Conservation (phyloP, 2,888 invertebrate genomes). For the Spatulosminthurus flaviceps region DNA sequence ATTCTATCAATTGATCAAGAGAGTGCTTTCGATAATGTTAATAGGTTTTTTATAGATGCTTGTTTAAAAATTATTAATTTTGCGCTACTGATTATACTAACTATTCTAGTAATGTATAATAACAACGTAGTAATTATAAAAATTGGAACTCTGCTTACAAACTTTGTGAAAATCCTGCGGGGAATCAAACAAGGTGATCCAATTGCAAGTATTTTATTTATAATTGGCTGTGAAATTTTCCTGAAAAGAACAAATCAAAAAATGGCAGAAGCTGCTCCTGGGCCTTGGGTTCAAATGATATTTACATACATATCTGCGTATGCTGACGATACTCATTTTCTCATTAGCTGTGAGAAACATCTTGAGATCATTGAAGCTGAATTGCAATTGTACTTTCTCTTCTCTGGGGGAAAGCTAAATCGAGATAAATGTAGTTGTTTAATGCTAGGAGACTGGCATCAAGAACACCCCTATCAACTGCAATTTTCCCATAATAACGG, state of each 20-base stretch:
- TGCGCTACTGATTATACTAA: background rate
- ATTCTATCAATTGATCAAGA: conserved; percentile 24
- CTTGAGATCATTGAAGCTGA: background rate
- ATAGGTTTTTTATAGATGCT: background rate
- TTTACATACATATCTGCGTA: background rate
- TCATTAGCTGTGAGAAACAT: background rate
- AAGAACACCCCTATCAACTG: background rate
- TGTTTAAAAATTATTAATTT: background rate
- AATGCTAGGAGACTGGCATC: background rate
- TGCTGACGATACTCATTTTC: background rate
- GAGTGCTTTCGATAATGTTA: conserved; percentile 10
- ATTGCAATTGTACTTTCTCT: background rate
- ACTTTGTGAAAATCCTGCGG: background rate
- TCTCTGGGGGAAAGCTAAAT: background rate
- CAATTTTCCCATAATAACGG: background rate
- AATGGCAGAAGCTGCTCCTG: background rate
- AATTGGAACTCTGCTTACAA: background rate
- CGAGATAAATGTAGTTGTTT: background rate
- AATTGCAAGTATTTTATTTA: conserved; percentile 6
- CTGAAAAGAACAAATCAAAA: background rate
- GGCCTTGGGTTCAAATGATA: background rate
- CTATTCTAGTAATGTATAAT: background rate
- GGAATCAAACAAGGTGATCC: conserved; percentile 23
- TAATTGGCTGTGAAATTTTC: background rate
- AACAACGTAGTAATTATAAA: background rate